Conservation (phyloP, 2,113 vertebrate genomes). For the Ovibos moschatus region DNA sequence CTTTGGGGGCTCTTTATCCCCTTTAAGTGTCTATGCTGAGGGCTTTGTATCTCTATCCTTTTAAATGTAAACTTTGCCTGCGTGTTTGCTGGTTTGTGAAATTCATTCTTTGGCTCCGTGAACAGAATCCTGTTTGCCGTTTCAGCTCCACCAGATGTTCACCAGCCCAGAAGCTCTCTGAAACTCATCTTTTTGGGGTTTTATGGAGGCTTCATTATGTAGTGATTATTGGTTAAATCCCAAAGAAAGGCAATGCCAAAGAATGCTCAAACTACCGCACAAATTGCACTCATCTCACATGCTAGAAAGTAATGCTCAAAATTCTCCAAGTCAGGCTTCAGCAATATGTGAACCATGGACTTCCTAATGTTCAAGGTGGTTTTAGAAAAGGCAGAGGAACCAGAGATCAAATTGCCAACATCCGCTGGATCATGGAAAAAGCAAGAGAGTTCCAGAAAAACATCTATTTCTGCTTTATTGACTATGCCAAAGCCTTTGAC, state of each 20-base stretch:
- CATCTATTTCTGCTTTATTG: too few species aligned
- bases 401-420: too few species aligned
- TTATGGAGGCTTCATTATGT: not conserved
- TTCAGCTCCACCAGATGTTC: not conserved
- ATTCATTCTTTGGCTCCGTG: not conserved
- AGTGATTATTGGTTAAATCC: not conserved
- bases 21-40: not conserved
- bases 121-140: not conserved
- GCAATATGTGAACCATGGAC: fast-evolving
- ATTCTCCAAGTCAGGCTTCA: too few species aligned
- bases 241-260: too few species aligned
- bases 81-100: not conserved
- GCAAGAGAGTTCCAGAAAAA: too few species aligned
- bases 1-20: not conserved
- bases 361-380: too few species aligned
- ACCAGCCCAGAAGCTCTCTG: not conserved
- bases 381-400: too few species aligned
- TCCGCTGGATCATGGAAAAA: too few species aligned
- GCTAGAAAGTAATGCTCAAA: too few species aligned
- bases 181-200: not conserved
- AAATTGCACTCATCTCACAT: too few species aligned
- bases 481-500: too few species aligned
- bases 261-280: too few species aligned
- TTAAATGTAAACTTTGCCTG: not conserved
- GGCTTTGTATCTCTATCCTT: not conserved